These are phyloP conservation scores for Sapayoa aenigma DNA, from an alignment of 2,113 vertebrate species.

Conservation along the genomic window DNA sequence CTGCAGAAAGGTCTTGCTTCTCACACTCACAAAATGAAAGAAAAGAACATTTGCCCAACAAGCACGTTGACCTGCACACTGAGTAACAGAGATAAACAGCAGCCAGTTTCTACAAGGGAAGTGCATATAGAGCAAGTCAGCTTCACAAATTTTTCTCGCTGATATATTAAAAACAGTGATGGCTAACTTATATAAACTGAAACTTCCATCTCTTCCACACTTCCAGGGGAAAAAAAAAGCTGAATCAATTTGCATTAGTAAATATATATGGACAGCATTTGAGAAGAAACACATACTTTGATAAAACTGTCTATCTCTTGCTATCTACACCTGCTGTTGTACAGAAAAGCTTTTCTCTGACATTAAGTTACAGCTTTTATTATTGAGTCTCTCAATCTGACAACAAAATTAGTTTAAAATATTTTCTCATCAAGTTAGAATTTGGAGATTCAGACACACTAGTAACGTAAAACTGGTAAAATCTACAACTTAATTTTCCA, in stretches of 20 bases:
- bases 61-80: background rate
- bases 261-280: background rate
- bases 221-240: background rate
- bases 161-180: background rate
- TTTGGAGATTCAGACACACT: background rate
- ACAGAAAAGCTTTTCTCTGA: background rate
- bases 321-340: background rate
- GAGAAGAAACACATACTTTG: background rate
- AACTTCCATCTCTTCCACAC: background rate
- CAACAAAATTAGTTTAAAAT: background rate
- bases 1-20: slow-evolving; percentile 44
- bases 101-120: background rate
- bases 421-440: background rate
- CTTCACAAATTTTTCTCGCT: background rate
- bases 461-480: background rate
- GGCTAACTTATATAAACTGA: background rate
- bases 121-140: background rate
- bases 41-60: background rate
- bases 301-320: background rate
- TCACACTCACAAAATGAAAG: background rate
- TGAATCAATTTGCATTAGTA: background rate
- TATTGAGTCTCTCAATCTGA: background rate
- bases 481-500: background rate
- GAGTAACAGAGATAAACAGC: background rate
- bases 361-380: background rate